A percentile compares a stretch with the other conserved stretches of the same genome.
These are phyloP conservation scores for Otolemur garnettii DNA, from an alignment of 2,113 vertebrate species.

Conservation along the genomic window DNA sequence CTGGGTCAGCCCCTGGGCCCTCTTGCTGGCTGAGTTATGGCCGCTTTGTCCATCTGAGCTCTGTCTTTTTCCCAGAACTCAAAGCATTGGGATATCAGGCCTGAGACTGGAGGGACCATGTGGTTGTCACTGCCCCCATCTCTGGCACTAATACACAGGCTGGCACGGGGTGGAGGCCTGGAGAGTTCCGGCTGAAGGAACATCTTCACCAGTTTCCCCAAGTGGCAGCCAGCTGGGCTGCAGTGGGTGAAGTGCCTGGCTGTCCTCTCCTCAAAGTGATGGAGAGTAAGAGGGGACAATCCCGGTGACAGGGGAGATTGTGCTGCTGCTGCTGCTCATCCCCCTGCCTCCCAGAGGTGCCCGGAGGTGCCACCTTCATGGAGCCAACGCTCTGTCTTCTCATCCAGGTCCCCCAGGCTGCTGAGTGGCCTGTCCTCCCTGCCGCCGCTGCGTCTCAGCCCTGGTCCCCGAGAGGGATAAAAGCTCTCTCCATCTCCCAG, in stretches of 20 bases:
- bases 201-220: accelerated
- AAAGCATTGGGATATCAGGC: no score
- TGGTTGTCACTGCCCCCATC: background rate
- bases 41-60: background rate
- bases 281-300: background rate
- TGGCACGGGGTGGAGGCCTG: background rate
- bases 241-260: accelerated
- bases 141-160: background rate
- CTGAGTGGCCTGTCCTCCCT: background rate
- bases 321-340: background rate
- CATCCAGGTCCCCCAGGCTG: background rate
- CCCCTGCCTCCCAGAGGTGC: background rate
- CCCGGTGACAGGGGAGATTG: background rate
- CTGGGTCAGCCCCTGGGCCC: background rate
- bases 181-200: background rate
- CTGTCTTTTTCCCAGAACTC: background rate
- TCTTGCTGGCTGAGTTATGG: background rate
- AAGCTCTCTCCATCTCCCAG: constrained; percentile 7
- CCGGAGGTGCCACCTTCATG: background rate
- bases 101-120: background rate
- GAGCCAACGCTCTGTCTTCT: background rate
- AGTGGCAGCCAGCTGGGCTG: no score
- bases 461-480: background rate
- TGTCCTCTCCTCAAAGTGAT: accelerated
- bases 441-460: constrained; percentile 26